Evolutionary conservation across 1,140 invertebrate genomes (phyloP), one percentile per base, ranked within the genome.

Genomic region (Probaryconus sp.): DNA sequence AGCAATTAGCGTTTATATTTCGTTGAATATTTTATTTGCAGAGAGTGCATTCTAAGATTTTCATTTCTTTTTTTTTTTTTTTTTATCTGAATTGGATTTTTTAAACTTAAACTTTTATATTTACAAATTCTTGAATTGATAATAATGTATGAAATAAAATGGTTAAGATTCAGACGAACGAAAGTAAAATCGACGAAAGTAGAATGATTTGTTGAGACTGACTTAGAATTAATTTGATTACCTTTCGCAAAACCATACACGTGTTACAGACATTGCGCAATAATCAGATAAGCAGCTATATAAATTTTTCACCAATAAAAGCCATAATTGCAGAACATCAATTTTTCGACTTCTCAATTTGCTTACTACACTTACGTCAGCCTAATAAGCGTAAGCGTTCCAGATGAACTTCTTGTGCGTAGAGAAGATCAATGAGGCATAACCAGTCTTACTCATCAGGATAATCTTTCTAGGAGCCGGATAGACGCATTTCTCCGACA

Each of bases 1-100:
- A 11, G 33, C 11, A 71, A 64, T 63, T 71, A 63, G 51, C 26
- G 37, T 28, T 35, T 51, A 58, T 51, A 71, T 50, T 71, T 51
- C 60, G 28, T 38, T 64, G 58, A 64, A 71, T 71, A 71, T 58
- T 58, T 71, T 64, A 71, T 64, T n/a, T n/a, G n/a, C n/a, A n/a
- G n/a, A n/a, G n/a, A n/a, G n/a, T n/a, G n/a, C n/a, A n/a, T n/a
- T n/a, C n/a, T n/a, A n/a, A n/a, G n/a, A n/a, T n/a, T n/a, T n/a
- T n/a, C n/a, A n/a, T n/a, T n/a, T n/a, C n/a, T n/a, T n/a, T n/a
- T n/a, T n/a, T n/a, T n/a, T n/a, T n/a, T n/a, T n/a, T n/a, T n/a
- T n/a, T n/a, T n/a, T n/a, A n/a, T n/a, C n/a, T n/a, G n/a, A n/a
- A n/a, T n/a, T n/a, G n/a, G n/a, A n/a, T n/a, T n/a, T n/a, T n/a